Evolutionary conservation across 2,113 vertebrate genomes (phyloP).

Genomic region (Calidris pygmaea): DNA sequence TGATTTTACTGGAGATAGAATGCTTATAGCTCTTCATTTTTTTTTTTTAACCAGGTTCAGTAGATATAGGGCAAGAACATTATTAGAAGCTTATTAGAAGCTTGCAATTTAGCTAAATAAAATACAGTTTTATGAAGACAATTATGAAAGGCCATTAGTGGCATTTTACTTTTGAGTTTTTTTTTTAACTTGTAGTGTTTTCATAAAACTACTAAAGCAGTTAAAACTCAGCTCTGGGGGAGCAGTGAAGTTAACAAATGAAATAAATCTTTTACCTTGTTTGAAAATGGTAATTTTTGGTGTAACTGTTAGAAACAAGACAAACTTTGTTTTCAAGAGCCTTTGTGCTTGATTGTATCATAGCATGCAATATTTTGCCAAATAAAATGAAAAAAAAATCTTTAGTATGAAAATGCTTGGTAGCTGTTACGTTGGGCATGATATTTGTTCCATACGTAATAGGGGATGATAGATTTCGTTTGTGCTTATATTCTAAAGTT

Average conservation of each 20-base stretch:
- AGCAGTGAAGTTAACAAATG: neutral
- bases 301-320: neutral
- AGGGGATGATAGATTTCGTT: neutral
- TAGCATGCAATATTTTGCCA: neutral
- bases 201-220: neutral
- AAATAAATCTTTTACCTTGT: neutral
- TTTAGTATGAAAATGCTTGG: neutral
- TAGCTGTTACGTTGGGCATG: neutral
- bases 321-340: neutral
- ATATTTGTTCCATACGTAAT: neutral
- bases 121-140: neutral
- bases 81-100: neutral
- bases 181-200: neutral
- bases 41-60: neutral
- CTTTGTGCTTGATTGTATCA: neutral
- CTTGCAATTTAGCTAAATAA: neutral
- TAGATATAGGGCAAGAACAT: neutral
- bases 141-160: neutral
- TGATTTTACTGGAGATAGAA: neutral
- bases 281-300: neutral
- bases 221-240: neutral
- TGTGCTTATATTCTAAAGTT: neutral
- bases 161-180: neutral
- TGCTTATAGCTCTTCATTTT: neutral
- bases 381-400: neutral